Conservation (phyloP, 2,113 vertebrate species). For the Bos javanicus region DNA sequence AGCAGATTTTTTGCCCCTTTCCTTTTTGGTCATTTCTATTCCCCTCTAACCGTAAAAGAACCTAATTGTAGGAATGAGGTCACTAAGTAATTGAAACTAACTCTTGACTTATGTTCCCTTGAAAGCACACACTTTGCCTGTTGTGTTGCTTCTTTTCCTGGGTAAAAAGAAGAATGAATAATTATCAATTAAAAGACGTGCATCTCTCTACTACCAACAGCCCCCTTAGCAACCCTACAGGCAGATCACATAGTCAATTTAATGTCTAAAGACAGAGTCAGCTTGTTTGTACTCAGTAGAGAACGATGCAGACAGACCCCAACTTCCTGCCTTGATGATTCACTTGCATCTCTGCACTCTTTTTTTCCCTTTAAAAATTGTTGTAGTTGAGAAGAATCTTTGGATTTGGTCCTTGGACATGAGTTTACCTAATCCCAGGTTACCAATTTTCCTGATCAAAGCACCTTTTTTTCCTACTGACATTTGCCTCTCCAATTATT, state of each 20-base stretch:
- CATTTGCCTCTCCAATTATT: neutral
- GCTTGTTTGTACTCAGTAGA: neutral
- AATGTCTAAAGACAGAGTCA: neutral
- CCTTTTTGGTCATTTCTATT: neutral
- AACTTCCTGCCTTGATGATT: neutral
- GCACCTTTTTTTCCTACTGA: neutral
- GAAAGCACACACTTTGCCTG: neutral
- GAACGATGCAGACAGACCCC: neutral
- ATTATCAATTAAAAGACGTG: neutral
- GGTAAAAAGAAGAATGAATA: neutral
- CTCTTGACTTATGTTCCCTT: neutral
- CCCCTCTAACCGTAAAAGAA: neutral
- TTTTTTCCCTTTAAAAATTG: neutral
- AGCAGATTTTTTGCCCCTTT: neutral
- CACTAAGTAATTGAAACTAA: neutral
- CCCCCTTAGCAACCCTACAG: neutral
- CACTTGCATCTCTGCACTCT: neutral
- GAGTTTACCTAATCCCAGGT: too few species aligned
- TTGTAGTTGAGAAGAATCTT: neutral
- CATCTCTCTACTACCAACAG: neutral
- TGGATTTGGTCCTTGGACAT: neutral
- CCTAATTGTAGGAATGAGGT: neutral
- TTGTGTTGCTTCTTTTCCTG: neutral
- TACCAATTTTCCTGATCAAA: neutral
- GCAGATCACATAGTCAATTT: neutral